Evolutionary conservation across 2,797 vertebrate species (phyloP).

Genomic region (Emydoidea blandingii): DNA sequence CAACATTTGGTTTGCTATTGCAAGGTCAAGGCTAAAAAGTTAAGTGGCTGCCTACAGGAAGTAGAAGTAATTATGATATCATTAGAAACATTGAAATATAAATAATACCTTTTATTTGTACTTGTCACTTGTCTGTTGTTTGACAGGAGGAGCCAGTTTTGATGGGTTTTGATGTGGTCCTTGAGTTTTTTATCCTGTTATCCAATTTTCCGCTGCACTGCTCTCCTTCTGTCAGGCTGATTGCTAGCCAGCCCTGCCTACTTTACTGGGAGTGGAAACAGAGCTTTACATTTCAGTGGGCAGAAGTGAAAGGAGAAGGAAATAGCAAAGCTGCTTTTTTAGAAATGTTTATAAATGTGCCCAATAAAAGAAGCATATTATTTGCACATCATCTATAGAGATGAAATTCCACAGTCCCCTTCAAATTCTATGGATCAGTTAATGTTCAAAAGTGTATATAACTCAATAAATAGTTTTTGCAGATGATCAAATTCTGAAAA

Average conservation of each 20-base stretch:
- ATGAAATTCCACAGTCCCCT: background rate
- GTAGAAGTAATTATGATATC: constrained; percentile 77
- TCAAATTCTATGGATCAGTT: background rate
- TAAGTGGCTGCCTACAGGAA: constrained; percentile 70
- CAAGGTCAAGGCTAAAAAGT: constrained; percentile 68
- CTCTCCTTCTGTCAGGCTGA: constrained; percentile 84
- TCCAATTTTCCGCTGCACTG: constrained; percentile 86
- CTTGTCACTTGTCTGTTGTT: constrained; percentile 81
- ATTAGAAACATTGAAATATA: constrained; percentile 81
- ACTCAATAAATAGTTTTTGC: background rate
- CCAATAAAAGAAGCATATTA: constrained; percentile 46
- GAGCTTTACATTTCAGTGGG: constrained; percentile 71
- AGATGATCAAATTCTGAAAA: background rate
- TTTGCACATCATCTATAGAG: background rate
- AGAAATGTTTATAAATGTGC: background rate
- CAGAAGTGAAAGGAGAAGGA: constrained; percentile 71
- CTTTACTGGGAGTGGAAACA: constrained; percentile 71
- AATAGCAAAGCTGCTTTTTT: constrained; percentile 53
- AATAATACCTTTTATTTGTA: constrained; percentile 80
- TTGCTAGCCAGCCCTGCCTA: constrained; percentile 79
- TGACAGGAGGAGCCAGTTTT: constrained; percentile 83
- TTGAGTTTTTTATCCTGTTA: constrained; percentile 85
- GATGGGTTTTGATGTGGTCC: constrained; percentile 82
- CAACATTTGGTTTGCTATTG: constrained; percentile 68
- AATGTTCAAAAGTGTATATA: background rate